Conservation (phyloP, 2,888 invertebrate species). For the Leptopterna dolabrata region DNA sequence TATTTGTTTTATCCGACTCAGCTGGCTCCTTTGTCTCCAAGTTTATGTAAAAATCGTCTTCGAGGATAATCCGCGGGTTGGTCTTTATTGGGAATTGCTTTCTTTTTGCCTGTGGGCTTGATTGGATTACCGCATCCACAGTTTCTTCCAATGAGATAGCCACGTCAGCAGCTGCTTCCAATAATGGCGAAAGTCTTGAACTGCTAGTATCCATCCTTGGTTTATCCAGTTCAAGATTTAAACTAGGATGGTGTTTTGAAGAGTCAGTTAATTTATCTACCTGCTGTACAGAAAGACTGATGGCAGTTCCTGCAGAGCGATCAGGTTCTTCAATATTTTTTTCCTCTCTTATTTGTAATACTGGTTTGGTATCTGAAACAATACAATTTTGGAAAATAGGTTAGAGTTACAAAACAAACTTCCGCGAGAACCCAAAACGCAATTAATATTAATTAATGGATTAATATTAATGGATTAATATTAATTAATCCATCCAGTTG, state of each 20-base stretch:
- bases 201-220: slow-evolving; percentile 53
- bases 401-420: too few species aligned
- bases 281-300: slow-evolving; percentile 1
- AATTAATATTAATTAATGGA: too few species aligned
- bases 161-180: slow-evolving; percentile 76
- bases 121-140: slow-evolving; percentile 76
- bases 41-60: slow-evolving; percentile 56
- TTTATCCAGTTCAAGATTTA: slow-evolving; percentile 58
- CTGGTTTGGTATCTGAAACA: slow-evolving; percentile 25
- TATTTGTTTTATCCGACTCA: not conserved
- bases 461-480: too few species aligned
- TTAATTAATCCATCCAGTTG: too few species aligned
- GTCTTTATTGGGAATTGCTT: slow-evolving; percentile 59
- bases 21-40: not conserved
- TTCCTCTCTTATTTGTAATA: slow-evolving; percentile 4
- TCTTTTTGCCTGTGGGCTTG: slow-evolving; percentile 67
- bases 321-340: slow-evolving; percentile 20
- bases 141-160: slow-evolving; percentile 77
- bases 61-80: slow-evolving; percentile 60
- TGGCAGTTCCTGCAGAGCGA: slow-evolving; percentile 50
- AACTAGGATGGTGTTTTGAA: not conserved
- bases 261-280: slow-evolving; percentile 24
- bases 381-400: not conserved
- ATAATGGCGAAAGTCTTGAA: slow-evolving; percentile 66
- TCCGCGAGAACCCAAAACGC: too few species aligned